Conservation (phyloP, 2,797 vertebrate species). For the Macrochelys suwanniensis region DNA sequence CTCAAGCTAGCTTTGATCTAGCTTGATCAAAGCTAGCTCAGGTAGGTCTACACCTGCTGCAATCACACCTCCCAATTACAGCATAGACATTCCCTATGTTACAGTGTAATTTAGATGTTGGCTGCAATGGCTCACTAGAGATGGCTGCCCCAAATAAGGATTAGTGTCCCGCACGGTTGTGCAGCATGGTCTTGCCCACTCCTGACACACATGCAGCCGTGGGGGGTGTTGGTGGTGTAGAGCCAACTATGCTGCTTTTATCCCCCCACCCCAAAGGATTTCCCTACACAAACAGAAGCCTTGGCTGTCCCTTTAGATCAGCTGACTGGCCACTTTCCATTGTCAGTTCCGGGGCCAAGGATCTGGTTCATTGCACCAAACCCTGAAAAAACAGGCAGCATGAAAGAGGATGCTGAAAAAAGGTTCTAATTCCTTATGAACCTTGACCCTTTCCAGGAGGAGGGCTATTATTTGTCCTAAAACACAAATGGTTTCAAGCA, state of each 20-base stretch:
- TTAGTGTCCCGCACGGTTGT: neutral
- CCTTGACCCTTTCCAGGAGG: neutral
- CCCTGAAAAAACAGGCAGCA: accelerated
- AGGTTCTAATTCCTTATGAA: neutral
- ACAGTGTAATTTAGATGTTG: neutral
- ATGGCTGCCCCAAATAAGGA: neutral
- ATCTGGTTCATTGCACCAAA: neutral
- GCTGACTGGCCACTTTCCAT: neutral
- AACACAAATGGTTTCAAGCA: neutral
- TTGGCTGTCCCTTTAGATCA: neutral
- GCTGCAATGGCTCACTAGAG: neutral
- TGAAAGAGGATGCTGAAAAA: neutral
- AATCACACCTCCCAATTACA: too few species aligned
- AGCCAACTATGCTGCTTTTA: neutral
- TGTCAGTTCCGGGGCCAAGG: neutral
- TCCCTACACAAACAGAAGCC: neutral
- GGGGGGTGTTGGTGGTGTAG: neutral
- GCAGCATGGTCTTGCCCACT: neutral
- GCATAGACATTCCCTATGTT: neutral
- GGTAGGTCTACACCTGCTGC: too few species aligned
- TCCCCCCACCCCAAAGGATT: neutral
- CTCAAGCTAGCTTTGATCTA: neutral
- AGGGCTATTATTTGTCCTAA: neutral
- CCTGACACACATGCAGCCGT: neutral
- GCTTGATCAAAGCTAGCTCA: too few species aligned